Conservation (phyloP, 2,797 vertebrate genomes). For the Pseudocheirus occidentalis region DNA sequence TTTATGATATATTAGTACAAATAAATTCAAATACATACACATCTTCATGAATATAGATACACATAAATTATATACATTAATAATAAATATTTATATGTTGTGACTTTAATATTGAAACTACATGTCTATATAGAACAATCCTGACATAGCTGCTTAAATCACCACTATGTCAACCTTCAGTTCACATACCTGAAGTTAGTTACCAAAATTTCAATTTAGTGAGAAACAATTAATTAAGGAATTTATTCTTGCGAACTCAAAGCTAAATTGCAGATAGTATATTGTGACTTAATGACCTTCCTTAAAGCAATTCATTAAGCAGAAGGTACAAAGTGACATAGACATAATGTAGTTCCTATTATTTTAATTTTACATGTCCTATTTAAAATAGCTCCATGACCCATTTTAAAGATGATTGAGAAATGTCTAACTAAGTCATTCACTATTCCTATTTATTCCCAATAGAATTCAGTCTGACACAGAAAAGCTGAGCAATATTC, state of each 20-base stretch:
- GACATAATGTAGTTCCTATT: conserved; percentile 69
- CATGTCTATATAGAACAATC: background rate
- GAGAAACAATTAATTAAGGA: conserved; percentile 34
- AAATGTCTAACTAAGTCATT: conserved; percentile 66
- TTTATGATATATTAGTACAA: background rate
- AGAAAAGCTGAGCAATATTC: conserved; percentile 59
- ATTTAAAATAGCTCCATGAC: conserved; percentile 76
- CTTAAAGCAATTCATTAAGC: conserved; percentile 70
- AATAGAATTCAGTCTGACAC: conserved; percentile 70
- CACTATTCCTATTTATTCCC: conserved; percentile 65
- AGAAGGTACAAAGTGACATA: conserved; percentile 55
- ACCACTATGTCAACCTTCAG: background rate
- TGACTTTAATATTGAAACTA: background rate
- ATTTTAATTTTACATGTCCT: conserved; percentile 67
- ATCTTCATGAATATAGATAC: no score
- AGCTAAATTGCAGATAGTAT: conserved; percentile 65
- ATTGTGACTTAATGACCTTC: conserved; percentile 58
- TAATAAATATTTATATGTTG: background rate
- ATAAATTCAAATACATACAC: background rate
- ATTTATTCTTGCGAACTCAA: conserved; percentile 44
- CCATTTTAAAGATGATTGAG: conserved; percentile 78
- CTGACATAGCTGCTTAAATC: background rate
- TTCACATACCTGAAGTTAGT: background rate
- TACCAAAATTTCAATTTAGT: conserved; percentile 30
- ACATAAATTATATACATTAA: background rate